These are phyloP conservation scores for Sceloporus undulatus DNA, from an alignment of 2,113 vertebrate genomes.

Conservation along the genomic window DNA sequence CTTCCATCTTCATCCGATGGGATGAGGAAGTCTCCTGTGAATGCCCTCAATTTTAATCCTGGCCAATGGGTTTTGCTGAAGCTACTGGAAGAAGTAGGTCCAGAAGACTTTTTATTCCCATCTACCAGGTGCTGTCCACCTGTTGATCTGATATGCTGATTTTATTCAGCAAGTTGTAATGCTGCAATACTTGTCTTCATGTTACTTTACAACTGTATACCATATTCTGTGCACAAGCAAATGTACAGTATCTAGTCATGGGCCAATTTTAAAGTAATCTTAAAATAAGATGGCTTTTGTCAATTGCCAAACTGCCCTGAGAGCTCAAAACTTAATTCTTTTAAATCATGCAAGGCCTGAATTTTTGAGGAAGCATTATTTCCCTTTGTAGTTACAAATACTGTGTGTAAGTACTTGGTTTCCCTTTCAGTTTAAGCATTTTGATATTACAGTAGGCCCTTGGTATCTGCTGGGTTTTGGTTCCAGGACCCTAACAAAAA, in stretches of 20 bases:
- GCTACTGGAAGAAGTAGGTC: constrained; percentile 69
- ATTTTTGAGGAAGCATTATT: background rate
- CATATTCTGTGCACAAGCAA: background rate
- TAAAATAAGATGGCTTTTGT: background rate
- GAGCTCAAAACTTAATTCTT: constrained; percentile 57
- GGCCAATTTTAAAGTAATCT: constrained; percentile 2
- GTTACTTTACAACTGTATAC: constrained; percentile 24
- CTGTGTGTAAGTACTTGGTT: background rate
- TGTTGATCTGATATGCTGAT: constrained; percentile 52
- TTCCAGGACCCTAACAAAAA: no score
- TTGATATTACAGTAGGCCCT: background rate
- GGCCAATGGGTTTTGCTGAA: constrained; percentile 55
- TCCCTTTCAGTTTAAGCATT: constrained; percentile 19
- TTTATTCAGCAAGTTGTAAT: constrained; percentile 42
- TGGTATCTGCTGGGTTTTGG: no score
- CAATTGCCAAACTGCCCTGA: background rate
- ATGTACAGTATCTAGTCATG: background rate
- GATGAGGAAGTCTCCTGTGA: constrained; percentile 46
- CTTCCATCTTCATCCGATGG: background rate
- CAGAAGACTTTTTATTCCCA: constrained; percentile 43
- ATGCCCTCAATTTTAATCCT: constrained; percentile 51
- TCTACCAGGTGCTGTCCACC: constrained; percentile 76
- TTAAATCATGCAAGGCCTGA: constrained; percentile 43
- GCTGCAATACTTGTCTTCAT: background rate
- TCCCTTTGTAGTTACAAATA: constrained; percentile 13